Conservation (phyloP, 2,113 vertebrate species). For the Ivindomyrus marchei region DNA sequence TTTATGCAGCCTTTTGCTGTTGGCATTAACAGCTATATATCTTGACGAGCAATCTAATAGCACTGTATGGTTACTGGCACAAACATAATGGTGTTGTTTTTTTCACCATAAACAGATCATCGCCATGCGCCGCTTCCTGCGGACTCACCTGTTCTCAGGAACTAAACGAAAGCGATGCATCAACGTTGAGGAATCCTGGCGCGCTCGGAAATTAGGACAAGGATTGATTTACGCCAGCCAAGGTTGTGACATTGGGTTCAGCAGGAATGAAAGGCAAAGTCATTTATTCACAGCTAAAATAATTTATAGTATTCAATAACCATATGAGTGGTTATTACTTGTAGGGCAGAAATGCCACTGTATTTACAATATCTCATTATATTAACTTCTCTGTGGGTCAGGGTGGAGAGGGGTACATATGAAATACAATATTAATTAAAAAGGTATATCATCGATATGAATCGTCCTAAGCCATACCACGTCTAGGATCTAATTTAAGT, state of each 20-base stretch:
- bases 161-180: background rate
- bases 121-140: background rate
- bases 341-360: conserved; percentile 11
- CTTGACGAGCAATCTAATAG: background rate
- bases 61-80: background rate
- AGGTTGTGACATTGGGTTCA: conserved; percentile 17
- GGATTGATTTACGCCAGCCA: conserved; percentile 6
- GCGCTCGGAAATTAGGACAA: background rate
- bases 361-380: conserved; percentile 16
- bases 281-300: conserved; percentile 8
- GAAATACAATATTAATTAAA: conserved; percentile 15
- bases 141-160: background rate
- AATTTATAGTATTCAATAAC: conserved; percentile 14
- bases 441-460: background rate
- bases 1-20: background rate
- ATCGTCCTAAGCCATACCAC: background rate
- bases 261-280: conserved; percentile 4
- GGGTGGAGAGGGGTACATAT: background rate
- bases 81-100: background rate
- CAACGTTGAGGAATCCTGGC: background rate
- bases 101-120: background rate
- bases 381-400: conserved; percentile 9
- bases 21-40: background rate
- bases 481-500: background rate
- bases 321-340: background rate